Evolutionary conservation across 2,113 vertebrate species (phyloP).

Genomic region (Bubo bubo): DNA sequence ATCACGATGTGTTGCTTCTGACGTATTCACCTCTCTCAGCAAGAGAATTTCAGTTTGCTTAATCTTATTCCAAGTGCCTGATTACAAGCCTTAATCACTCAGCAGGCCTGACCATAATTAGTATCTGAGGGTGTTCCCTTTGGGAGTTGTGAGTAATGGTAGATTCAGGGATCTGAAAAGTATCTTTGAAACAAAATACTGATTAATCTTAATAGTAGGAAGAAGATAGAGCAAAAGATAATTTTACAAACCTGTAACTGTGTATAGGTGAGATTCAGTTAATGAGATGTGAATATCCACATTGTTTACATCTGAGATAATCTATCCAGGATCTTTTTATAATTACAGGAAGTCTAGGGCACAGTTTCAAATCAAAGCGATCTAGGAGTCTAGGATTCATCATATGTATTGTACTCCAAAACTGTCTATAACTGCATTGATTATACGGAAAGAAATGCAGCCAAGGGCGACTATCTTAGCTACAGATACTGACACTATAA

Average conservation of each 20-base stretch:
- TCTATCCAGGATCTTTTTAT: not conserved
- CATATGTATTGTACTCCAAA: not conserved
- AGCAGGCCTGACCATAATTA: conserved; percentile 12
- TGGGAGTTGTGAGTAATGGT: not conserved
- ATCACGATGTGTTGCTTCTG: not conserved
- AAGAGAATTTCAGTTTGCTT: conserved; percentile 19
- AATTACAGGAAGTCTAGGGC: not conserved
- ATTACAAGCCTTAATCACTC: conserved; percentile 41
- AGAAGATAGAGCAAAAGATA: not conserved
- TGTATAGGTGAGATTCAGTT: not conserved
- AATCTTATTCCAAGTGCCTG: conserved; percentile 44
- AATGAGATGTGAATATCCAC: not conserved
- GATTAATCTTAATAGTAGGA: not conserved
- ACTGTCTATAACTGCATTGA: not conserved
- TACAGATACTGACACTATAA: not conserved
- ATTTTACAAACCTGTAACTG: not conserved
- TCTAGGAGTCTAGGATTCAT: not conserved
- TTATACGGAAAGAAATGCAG: not conserved
- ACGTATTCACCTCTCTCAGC: not conserved
- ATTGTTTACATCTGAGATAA: not conserved
- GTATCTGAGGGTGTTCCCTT: not conserved
- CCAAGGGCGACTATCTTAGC: not conserved
- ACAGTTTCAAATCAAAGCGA: not conserved
- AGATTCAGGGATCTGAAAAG: not conserved
- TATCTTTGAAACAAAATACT: not conserved